phyloP scores from a whole-genome alignment of 2,797 vertebrate species.

The Thaleichthys pacificus region DNA sequence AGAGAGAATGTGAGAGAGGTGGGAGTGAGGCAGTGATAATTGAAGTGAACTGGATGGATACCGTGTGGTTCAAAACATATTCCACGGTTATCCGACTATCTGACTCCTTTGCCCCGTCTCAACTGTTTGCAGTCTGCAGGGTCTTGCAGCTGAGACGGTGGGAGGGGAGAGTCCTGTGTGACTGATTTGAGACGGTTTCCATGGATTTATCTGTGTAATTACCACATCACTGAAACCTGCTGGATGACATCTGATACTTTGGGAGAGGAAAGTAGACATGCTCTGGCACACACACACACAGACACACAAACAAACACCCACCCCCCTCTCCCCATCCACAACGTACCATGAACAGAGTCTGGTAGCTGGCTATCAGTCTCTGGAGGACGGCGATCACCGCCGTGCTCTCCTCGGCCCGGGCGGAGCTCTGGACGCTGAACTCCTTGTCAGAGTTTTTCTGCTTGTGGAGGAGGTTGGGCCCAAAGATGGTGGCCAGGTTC shows the following conservation, averaged over 20 bases:
- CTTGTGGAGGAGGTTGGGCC: conserved; percentile 93
- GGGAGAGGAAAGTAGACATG: neutral
- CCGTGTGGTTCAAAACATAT: neutral
- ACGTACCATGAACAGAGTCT: conserved; percentile 90
- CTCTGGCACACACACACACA: neutral
- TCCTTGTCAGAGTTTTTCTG: conserved; percentile 95
- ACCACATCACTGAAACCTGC: neutral
- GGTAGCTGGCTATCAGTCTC: conserved; percentile 89
- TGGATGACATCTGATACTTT: too few relatives aligned
- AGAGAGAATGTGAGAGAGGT: neutral
- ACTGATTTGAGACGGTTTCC: neutral
- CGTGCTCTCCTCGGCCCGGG: conserved; percentile 90
- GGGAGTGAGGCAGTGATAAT: neutral
- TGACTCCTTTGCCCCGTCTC: neutral
- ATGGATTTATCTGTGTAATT: neutral
- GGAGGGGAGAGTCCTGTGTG: neutral
- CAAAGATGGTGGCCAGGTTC: conserved; percentile 95
- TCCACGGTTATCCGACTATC: neutral
- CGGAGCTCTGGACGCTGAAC: conserved; percentile 93
- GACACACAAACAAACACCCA: neutral
- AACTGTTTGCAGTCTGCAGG: neutral
- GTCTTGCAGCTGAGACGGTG: neutral
- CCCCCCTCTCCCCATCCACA: neutral
- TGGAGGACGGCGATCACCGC: conserved; percentile 90
- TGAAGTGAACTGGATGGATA: conserved; percentile 2